Base-by-base conservation (phyloP, 2,888 invertebrate species). In the Dryocosmus kuriphilus region DNA sequence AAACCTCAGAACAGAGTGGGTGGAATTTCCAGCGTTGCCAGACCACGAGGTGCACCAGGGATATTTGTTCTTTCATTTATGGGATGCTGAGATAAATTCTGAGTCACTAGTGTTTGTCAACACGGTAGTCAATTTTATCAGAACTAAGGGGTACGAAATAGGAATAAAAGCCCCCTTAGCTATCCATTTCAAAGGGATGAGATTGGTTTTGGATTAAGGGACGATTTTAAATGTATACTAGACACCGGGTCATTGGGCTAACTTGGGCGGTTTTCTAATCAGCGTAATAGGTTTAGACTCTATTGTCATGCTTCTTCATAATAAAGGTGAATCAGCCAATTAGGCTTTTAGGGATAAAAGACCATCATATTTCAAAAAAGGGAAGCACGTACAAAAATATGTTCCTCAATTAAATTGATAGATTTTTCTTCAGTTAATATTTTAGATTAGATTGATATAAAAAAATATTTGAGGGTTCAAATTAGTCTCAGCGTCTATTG, bases 11-110 rank as follows among this genome's bases (percentile, higher is more conserved):
- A 82, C 79, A 78, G 77, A 78, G 80, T 80, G 79, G 82, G 80
- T 80, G 79, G 80, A 82, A 82, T 80, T 71, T 82, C 78, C 82
- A 82, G 79, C 32, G 82, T 82, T 82, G 82, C 80, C 82, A 82
- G 82, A 79, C 80, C 79, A 76, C 67, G 77, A 71, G 46, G 46
- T 71, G 71, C 30, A 71, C 30, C 51, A 71, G 71, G 71, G 71
- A 71, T 71, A 30, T 71, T 71, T 71, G 27, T 71, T 71, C 46
- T 71, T 71, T 55, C 30, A 71, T 71, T 71, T 30, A 32, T 51
- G 51, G 71, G 51, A 71, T 71, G 16, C 51, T 22, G 30, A 51
- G 51, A 30, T 51, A 71, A 55, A 71, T 51, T 71, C 51, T 71
- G 32, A 71, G n/a, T 71, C 71, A 71, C 46, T 30, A 51, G 30